phyloP scores from a whole-genome alignment of 2,888 invertebrate genomes.

The Dimorphilus gyrociliatus region DNA sequence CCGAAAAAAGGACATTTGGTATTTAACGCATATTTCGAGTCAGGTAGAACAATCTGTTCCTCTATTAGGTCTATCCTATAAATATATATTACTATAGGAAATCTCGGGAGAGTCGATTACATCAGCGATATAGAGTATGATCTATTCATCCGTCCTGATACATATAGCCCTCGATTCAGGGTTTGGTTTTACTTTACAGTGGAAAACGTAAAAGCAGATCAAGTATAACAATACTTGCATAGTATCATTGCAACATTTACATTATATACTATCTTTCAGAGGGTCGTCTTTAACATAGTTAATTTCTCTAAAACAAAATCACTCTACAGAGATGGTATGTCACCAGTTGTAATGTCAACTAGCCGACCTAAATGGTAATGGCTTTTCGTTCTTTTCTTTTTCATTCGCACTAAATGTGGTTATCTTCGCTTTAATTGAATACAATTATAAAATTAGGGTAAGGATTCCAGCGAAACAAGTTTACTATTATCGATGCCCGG shows the following conservation, averaged over 20 bases:
- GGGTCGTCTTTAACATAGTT: conserved; percentile 88
- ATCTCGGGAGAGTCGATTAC: conserved; percentile 83
- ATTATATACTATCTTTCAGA: conserved; percentile 42
- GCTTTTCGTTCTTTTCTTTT: background rate
- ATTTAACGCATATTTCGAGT: conserved; percentile 93
- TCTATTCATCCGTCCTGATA: conserved; percentile 84
- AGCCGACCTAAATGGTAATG: conserved; percentile 74
- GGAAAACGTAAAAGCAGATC: conserved; percentile 80
- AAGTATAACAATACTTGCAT: too few species aligned
- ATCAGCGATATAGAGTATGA: conserved; percentile 89
- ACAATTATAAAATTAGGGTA: too few species aligned
- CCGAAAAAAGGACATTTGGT: conserved; percentile 89
- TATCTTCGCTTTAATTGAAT: too few species aligned
- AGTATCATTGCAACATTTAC: too few species aligned
- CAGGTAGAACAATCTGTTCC: too few species aligned
- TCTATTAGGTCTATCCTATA: too few species aligned
- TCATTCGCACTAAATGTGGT: too few species aligned
- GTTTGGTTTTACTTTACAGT: conserved; percentile 98
- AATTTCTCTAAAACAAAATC: conserved; percentile 84
- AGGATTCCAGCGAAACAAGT: conserved; percentile 51
- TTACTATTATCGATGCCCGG: conserved; percentile 75
- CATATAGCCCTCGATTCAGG: conserved; percentile 74
- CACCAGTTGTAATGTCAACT: conserved; percentile 79
- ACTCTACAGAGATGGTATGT: conserved; percentile 72
- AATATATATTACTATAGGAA: conserved; percentile 46